Percentiles rank a stretch among this genome's conserved stretches.
Evolutionary conservation across 35 echinoderm and acorn worm genomes (phyloP).

Genomic region (Lytechinus variegatus): DNA sequence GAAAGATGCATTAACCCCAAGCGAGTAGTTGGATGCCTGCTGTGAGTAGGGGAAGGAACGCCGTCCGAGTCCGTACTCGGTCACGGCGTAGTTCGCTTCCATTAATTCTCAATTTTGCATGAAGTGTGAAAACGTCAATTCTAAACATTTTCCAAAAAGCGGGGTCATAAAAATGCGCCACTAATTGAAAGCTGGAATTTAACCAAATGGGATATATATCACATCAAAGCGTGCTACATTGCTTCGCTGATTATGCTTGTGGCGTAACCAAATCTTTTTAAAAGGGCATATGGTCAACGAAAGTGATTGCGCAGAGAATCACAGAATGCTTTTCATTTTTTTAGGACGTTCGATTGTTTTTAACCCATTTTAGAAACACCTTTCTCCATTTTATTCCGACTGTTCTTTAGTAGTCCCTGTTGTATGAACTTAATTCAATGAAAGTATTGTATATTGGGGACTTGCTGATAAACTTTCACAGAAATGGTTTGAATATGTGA

Average conservation of each 20-base stretch:
- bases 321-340: background rate
- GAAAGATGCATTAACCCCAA: constrained; percentile 25
- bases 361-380: background rate
- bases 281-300: background rate
- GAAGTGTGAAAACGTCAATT: background rate
- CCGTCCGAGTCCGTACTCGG: background rate
- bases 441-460: too few relatives aligned
- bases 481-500: background rate
- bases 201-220: background rate
- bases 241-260: background rate
- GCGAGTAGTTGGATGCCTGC: background rate
- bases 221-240: background rate
- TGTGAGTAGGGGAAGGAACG: background rate
- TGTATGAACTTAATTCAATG: too few relatives aligned
- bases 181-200: background rate
- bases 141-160: background rate
- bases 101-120: background rate
- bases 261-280: background rate
- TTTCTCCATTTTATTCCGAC: background rate
- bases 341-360: background rate
- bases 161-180: background rate
- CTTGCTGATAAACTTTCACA: too few relatives aligned
- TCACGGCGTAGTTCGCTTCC: background rate
- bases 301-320: background rate
- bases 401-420: background rate